Conservation (phyloP, 2,888 invertebrate species). For the Drosophila kokeensis region DNA sequence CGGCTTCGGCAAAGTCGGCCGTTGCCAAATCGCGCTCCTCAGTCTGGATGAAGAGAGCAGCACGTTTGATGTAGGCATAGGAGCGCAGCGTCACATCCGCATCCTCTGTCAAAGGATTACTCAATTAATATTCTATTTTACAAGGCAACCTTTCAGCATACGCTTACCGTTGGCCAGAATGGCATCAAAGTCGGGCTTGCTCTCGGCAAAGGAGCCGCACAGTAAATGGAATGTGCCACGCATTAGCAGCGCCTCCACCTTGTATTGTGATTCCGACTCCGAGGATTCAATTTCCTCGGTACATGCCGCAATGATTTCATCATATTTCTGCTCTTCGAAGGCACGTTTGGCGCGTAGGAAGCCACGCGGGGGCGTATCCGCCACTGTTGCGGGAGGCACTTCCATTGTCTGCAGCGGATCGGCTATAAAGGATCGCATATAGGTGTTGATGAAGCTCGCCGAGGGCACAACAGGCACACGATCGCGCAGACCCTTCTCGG, state of each 20-base stretch:
- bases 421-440: constrained; percentile 94
- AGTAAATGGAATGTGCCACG: constrained; percentile 94
- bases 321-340: constrained; percentile 90
- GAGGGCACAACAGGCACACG: constrained; percentile 92
- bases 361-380: constrained; percentile 85
- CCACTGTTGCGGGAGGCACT: constrained; percentile 72
- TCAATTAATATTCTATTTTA: not conserved
- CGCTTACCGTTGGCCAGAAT: constrained; percentile 87
- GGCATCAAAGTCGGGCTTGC: constrained; percentile 89
- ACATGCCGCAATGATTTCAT: constrained; percentile 91
- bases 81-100: constrained; percentile 89
- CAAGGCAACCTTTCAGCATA: not conserved
- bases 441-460: constrained; percentile 93
- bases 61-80: constrained; percentile 95
- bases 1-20: constrained; percentile 92
- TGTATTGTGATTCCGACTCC: constrained; percentile 87
- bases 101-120: constrained; percentile 78
- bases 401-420: constrained; percentile 90
- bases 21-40: constrained; percentile 91
- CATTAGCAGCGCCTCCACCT: constrained; percentile 91
- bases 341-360: constrained; percentile 90
- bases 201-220: constrained; percentile 90
- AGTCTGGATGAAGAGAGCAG: constrained; percentile 92
- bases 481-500: constrained; percentile 89
- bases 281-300: constrained; percentile 90